phyloP scores from a whole-genome alignment of 2,888 invertebrate species.

The Caenorhabditis uteleia region DNA sequence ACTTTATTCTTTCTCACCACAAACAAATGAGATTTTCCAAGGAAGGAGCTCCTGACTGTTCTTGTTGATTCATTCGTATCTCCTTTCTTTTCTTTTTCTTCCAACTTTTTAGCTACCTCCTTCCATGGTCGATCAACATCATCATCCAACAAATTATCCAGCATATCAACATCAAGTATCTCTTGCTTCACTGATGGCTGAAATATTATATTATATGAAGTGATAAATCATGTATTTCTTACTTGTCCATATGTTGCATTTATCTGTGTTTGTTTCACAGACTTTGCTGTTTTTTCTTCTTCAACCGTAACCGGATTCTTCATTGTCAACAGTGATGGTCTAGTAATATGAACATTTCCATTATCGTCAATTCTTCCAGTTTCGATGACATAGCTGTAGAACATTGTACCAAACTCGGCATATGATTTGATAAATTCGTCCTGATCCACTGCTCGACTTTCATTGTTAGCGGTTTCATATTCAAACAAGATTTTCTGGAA shows the following conservation, averaged over 20 bases:
- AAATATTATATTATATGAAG: too few relatives aligned
- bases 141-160: constrained; percentile 19
- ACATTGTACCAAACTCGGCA: constrained; percentile 30
- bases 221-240: too few relatives aligned
- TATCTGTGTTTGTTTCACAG: too few relatives aligned
- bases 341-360: constrained; percentile 14
- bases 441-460: constrained; percentile 10
- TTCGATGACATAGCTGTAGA: constrained; percentile 23
- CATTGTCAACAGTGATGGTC: constrained; percentile 24
- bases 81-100: constrained; percentile 2
- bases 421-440: constrained; percentile 11
- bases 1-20: background rate
- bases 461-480: constrained; percentile 16
- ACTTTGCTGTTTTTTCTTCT: background rate
- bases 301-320: constrained; percentile 4
- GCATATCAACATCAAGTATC: constrained; percentile 16
- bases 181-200: background rate
- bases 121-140: constrained; percentile 26
- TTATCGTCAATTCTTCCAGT: constrained; percentile 22
- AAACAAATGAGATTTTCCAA: background rate
- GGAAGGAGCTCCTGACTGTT: background rate
- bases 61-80: background rate
- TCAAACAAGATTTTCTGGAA: constrained; percentile 37
- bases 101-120: constrained; percentile 11
- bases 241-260: too few relatives aligned